Evolutionary conservation across 2,888 invertebrate species (phyloP), one percentile per base, ranked within the genome.

Genomic region (Pteria penguin): DNA sequence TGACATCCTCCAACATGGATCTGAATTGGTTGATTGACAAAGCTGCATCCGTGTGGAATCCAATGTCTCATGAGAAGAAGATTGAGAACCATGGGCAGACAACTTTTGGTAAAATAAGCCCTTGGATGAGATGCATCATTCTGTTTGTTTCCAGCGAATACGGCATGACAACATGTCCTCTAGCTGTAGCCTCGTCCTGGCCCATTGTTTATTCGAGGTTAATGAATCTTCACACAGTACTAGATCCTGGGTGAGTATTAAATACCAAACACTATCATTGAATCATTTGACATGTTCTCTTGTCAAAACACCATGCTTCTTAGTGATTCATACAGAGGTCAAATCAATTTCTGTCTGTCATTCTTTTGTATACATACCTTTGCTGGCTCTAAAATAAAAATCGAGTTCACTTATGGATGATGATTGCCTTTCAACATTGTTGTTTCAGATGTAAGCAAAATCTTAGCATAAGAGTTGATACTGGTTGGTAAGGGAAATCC

Each of bases 21-120:
- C 94, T 98, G 75, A 96, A 96, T 86, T 98, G 98, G 98, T 94
- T 98, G 74, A 96, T 96, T 0, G 98, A 98, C 87, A 94, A 98
- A 69, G 96, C 95, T 77, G 96, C 97, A 81, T 95, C 96, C 4
- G 95, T 96, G 1, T 98, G 98, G 98, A 89, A 91, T 14, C 90
- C 91, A 45, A 81, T 81, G 27, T 82, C 84, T 74, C 84, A 87
- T 74, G 88, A 87, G 61, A 83, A 83, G 61, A 82, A 84, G 71
- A 78, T 83, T 68, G 71, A 72, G 27, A 75, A 75, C 45, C 76
- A 80, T 26, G 54, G 69, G 5, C 84, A 86, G 66, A 85, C 86
- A 58, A 86, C 81, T 60, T 88, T 89, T 75, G 84, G 85, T 32
- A 87, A 87, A 32, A 88, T 90, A 4, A 91, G 92, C 71, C 89